Conservation (phyloP, 2,888 invertebrate genomes). For the Meloe dianella region DNA sequence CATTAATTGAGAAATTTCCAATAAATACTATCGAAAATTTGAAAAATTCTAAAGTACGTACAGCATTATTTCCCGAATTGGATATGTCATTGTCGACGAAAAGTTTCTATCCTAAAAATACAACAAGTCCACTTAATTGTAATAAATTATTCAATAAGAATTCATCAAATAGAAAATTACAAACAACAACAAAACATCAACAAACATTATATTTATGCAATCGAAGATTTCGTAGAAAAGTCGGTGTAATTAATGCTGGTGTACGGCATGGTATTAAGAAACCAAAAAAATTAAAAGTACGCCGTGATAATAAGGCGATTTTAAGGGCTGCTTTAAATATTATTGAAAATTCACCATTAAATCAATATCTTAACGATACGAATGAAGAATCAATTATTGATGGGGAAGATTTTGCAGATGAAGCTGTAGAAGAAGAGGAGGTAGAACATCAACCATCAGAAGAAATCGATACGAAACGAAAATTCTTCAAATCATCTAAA, state of each 20-base stretch:
- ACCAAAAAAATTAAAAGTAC: constrained; percentile 61
- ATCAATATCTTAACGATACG: constrained; percentile 41
- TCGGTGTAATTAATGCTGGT: constrained; percentile 71
- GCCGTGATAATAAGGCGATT: constrained; percentile 36
- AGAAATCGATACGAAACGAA: constrained; percentile 45
- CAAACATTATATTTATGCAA: constrained; percentile 19
- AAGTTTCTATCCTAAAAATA: constrained; percentile 64
- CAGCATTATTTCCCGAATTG: constrained; percentile 53
- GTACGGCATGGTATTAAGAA: constrained; percentile 69
- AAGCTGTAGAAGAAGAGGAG: constrained; percentile 22
- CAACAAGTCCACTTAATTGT: constrained; percentile 6
- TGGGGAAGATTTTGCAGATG: constrained; percentile 15
- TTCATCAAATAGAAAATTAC: not conserved
- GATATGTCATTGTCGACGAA: constrained; percentile 62
- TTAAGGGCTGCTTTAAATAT: constrained; percentile 49
- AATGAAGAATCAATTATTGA: constrained; percentile 24
- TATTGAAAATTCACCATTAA: constrained; percentile 48
- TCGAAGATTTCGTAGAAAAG: constrained; percentile 35
- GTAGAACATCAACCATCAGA: constrained; percentile 17
- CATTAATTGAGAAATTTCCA: not conserved
- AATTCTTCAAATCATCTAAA: constrained; percentile 59
- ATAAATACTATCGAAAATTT: constrained; percentile 1
- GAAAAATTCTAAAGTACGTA: constrained; percentile 54
- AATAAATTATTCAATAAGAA: not conserved
- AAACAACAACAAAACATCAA: constrained; percentile 10